phyloP scores from a whole-genome alignment of 2,797 vertebrate genomes.

The Paratrypauchen microcephalus region DNA sequence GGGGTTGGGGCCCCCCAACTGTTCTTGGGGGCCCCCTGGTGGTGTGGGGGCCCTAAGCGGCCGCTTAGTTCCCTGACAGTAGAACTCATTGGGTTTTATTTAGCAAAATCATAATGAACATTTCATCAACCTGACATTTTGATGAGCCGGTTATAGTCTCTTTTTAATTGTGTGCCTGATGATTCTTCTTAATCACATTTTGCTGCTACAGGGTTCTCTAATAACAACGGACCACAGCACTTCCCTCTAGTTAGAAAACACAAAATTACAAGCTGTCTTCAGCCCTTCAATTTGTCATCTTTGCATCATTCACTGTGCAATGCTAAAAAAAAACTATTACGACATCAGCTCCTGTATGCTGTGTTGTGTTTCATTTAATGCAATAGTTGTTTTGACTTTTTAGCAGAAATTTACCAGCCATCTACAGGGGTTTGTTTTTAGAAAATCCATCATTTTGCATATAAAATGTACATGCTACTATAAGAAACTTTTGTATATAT shows the following conservation, averaged over 20 bases:
- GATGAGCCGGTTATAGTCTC: conserved; percentile 31
- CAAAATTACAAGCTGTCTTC: conserved; percentile 17
- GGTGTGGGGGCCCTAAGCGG: too few species aligned
- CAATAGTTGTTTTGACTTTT: background rate
- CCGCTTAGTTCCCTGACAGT: too few species aligned
- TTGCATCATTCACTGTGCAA: conserved; percentile 11
- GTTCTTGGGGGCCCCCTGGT: too few species aligned
- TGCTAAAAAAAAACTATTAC: conserved; percentile 22
- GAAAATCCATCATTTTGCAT: background rate
- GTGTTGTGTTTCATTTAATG: background rate
- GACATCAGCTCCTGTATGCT: conserved; percentile 29
- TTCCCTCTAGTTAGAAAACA: conserved; percentile 13
- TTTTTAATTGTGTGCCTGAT: conserved; percentile 38
- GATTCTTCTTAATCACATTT: conserved; percentile 45
- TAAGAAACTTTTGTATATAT: too few species aligned
- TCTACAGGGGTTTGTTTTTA: background rate
- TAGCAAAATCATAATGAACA: conserved; percentile 18
- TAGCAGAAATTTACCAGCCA: background rate
- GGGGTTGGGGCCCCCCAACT: too few species aligned
- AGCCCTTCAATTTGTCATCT: conserved; percentile 38
- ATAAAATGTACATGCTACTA: background rate
- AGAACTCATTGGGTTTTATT: background rate
- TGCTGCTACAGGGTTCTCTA: conserved; percentile 8
- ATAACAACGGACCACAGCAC: conserved; percentile 25
- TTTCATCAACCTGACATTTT: conserved; percentile 42